Percentiles rank a stretch among this genome's conserved stretches.
Conservation (phyloP, 2,888 invertebrate genomes). For the Drosophila algonquin region DNA sequence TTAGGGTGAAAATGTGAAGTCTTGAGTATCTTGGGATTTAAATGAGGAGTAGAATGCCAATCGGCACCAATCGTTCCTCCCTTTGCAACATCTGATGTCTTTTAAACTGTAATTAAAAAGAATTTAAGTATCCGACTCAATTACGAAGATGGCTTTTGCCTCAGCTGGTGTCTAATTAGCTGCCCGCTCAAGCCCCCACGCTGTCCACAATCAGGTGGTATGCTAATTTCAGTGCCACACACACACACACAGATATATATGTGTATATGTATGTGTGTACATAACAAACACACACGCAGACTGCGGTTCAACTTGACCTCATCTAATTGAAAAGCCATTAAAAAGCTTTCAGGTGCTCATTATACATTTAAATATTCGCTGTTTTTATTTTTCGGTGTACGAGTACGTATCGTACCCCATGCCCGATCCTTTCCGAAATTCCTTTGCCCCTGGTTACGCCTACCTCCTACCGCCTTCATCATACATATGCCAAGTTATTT, state of each 20-base stretch:
- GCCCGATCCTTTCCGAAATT: not conserved
- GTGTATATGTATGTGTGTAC: not conserved
- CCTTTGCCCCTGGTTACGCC: not conserved
- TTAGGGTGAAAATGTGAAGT: no score
- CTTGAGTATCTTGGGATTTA: no score
- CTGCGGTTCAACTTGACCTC: slow-evolving; percentile 47
- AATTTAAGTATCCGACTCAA: not conserved
- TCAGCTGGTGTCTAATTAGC: slow-evolving; percentile 64
- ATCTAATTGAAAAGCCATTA: slow-evolving; percentile 80
- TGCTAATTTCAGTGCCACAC: slow-evolving; percentile 21
- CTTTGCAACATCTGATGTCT: not conserved
- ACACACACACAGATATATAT: slow-evolving; percentile 4
- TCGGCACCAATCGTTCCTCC: no score
- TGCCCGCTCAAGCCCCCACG: slow-evolving; percentile 40
- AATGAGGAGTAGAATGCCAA: no score
- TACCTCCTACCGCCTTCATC: slow-evolving; percentile 4
- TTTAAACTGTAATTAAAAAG: slow-evolving; percentile 12
- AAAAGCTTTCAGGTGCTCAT: slow-evolving; percentile 80
- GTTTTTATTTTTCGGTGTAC: slow-evolving; percentile 64
- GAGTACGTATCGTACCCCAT: slow-evolving; percentile 12
- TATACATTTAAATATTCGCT: slow-evolving; percentile 78
- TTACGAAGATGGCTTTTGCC: slow-evolving; percentile 1
- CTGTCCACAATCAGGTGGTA: slow-evolving; percentile 46
- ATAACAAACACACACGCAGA: not conserved
- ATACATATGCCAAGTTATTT: slow-evolving; percentile 34